A percentile compares a stretch with the other conserved stretches of the same genome.
Evolutionary conservation across 64 coral and sea anemone species (phyloP).

Genomic region (Trachythela sp.): DNA sequence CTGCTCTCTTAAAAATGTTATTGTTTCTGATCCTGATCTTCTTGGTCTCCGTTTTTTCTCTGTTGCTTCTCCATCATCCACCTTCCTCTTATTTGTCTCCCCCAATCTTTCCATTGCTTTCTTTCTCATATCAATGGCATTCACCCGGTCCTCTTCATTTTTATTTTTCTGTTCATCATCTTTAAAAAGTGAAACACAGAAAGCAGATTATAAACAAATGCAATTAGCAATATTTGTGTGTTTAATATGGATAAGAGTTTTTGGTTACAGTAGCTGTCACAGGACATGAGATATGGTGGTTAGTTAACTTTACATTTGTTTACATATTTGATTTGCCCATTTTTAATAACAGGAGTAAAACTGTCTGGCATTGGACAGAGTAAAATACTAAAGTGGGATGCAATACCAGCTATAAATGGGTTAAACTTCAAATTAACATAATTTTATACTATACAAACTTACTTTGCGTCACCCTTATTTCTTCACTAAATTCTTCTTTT

Average conservation of each 20-base stretch:
- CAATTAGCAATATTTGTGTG: too few species aligned
- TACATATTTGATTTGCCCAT: too few species aligned
- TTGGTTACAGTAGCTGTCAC: too few species aligned
- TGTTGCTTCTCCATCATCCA: not conserved
- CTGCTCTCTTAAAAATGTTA: not conserved
- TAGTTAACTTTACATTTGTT: too few species aligned
- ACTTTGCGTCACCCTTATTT: not conserved
- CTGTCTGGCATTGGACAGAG: too few species aligned
- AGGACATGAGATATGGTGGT: too few species aligned
- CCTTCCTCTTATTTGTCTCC: conserved; percentile 12
- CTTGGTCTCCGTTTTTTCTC: not conserved
- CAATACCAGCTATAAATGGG: too few species aligned
- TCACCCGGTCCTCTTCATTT: not conserved
- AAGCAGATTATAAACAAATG: too few species aligned
- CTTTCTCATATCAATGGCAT: conserved; percentile 34
- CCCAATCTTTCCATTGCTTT: conserved; percentile 29
- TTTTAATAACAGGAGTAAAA: too few species aligned
- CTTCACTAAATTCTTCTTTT: conserved; percentile 4
- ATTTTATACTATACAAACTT: not conserved
- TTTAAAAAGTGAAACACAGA: not conserved
- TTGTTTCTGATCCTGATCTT: conserved; percentile 3
- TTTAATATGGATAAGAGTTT: too few species aligned
- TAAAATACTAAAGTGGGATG: too few species aligned
- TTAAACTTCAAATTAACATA: too few species aligned
- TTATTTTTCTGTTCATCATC: not conserved